phyloP scores from a whole-genome alignment of 2,113 vertebrate species.

The Diadophis punctatus region DNA sequence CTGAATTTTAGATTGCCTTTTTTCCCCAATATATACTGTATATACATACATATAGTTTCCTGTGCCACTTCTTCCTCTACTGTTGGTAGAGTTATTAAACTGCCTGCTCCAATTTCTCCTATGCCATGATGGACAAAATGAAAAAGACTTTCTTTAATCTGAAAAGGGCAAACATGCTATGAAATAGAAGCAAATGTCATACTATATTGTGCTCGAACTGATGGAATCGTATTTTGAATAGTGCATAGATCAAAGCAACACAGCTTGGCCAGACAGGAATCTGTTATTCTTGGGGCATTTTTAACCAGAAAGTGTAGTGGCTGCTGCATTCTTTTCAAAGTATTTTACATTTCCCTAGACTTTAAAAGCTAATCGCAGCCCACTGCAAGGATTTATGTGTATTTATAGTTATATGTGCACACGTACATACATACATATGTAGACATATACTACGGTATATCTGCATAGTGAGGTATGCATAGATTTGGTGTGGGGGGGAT shows the following conservation, averaged over 20 bases:
- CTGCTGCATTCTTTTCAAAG: background rate
- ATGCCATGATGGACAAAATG: constrained; percentile 61
- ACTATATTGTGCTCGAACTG: background rate
- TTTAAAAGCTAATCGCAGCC: background rate
- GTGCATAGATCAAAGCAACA: background rate
- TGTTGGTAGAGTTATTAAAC: constrained; percentile 67
- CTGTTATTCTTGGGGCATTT: background rate
- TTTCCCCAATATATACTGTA: background rate
- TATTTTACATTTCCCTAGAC: background rate
- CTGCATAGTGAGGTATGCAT: background rate
- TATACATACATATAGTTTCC: constrained; percentile 57
- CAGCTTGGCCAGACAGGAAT: background rate
- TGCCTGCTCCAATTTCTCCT: constrained; percentile 66
- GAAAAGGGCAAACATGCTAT: constrained; percentile 48
- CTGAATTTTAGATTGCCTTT: constrained; percentile 69
- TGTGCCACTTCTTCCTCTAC: constrained; percentile 44
- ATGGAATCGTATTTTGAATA: background rate
- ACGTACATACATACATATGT: background rate
- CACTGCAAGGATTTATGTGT: background rate
- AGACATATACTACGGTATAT: background rate
- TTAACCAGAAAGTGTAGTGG: background rate
- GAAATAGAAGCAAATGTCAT: constrained; percentile 41
- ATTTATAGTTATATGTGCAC: background rate
- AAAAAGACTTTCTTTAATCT: constrained; percentile 52
- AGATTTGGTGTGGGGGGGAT: background rate